Base-by-base conservation (phyloP, 2,797 vertebrate species). In the Phataginus tetradactyla region DNA sequence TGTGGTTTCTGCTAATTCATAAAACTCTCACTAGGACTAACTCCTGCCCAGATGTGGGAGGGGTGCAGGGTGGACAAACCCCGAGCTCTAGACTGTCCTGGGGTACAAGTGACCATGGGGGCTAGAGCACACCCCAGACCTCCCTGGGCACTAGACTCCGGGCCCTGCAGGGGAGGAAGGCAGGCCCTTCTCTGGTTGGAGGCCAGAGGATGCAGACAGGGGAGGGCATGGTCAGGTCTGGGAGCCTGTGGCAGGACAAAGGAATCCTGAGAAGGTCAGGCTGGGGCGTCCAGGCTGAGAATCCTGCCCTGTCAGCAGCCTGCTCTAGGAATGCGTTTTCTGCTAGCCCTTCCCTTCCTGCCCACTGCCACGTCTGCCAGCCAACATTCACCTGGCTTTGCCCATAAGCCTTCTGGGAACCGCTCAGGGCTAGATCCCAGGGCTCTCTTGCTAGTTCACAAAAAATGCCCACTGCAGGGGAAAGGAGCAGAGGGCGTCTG, bases 291-390 rank as follows among this genome's bases (percentile, higher is more conserved):
- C 49, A 57, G 81, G 53, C 93, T 64, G 32, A 78, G 57, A 64
- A 69, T 57, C 51, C 81, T 61, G 61, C 92, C 61, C 8, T 7
- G 59, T 92, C 92, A 89, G 93, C 96, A 74, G n/a, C 83, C 74
- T 68, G 74, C 71, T 39, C 37, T 51, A 3, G 27, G 57, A 49
- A 66, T 20, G 11, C 42, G 14, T 88, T 96, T 92, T 86, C 64
- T 72, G 61, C 63, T 86, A 42, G 74, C 81, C 85, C 51, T 2
- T 34, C 89, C 92, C 86, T 92, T 87, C 78, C 91, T 90, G 71
- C 21, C 51, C 66, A 75, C 49, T 27, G 45, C 12, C 4, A 42
- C 42, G 85, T 64, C 59, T 79, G 32, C 93, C 91, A 55, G 3
- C 66, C 63, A 11, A 17, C n/a, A 34, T n/a, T 81, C 51, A 94